These are phyloP conservation scores for Patella vulgata DNA, from an alignment of 1,140 invertebrate genomes.

Conservation along the genomic window DNA sequence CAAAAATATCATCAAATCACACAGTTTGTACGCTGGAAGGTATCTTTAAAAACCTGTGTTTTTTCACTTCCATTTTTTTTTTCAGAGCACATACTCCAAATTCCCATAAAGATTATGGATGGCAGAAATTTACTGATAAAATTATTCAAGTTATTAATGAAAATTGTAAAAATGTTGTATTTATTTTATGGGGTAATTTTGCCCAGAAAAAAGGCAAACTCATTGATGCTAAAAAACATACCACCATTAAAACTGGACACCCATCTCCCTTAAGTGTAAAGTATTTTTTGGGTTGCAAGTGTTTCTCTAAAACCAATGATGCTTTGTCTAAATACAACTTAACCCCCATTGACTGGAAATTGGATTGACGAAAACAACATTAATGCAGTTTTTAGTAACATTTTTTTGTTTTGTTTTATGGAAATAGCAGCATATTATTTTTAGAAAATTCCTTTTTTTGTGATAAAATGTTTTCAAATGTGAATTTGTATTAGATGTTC, in stretches of 20 bases:
- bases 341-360: constrained; percentile 72
- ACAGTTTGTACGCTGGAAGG: too few species aligned
- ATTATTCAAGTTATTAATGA: constrained; percentile 70
- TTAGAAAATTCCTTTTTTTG: too few species aligned
- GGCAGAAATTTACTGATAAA: constrained; percentile 73
- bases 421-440: too few species aligned
- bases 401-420: too few species aligned
- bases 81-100: constrained; percentile 70
- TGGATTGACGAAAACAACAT: constrained; percentile 4
- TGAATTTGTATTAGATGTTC: too few species aligned
- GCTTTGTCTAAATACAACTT: constrained; percentile 67
- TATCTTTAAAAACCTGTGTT: too few species aligned
- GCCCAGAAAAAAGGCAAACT: constrained; percentile 74
- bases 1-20: too few species aligned
- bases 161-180: constrained; percentile 70
- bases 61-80: too few species aligned
- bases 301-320: constrained; percentile 74
- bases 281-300: constrained; percentile 73
- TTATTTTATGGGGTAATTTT: constrained; percentile 76
- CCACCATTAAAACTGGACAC: constrained; percentile 72
- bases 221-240: constrained; percentile 71
- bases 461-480: too few species aligned
- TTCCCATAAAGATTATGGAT: constrained; percentile 75
- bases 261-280: constrained; percentile 75
- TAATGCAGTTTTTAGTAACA: too few species aligned